phyloP scores from a whole-genome alignment of 2,113 vertebrate genomes.

The Orcinus orca region DNA sequence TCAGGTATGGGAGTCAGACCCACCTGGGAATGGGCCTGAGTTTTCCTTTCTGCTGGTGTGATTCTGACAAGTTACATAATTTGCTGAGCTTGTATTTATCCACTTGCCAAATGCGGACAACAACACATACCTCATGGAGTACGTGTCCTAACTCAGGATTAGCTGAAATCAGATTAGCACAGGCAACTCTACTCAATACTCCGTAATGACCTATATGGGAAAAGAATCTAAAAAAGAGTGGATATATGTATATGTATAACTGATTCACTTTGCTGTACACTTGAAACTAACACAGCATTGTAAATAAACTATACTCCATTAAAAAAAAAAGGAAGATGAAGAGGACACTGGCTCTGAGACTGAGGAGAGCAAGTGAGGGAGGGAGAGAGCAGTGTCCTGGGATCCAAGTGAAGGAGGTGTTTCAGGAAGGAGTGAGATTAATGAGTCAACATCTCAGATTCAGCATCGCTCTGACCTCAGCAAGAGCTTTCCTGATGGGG shows the following conservation, averaged over 20 bases:
- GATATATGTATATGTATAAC: no score
- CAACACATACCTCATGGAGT: background rate
- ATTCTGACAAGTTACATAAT: background rate
- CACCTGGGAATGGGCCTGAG: no score
- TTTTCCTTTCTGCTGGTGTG: background rate
- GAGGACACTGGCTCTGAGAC: background rate
- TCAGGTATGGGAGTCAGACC: background rate
- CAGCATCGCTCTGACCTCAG: background rate
- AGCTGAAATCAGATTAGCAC: background rate
- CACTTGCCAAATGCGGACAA: background rate
- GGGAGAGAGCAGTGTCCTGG: background rate
- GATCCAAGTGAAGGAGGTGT: background rate
- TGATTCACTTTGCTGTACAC: no score
- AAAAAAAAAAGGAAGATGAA: background rate
- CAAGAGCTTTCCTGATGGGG: background rate
- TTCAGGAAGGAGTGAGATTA: background rate
- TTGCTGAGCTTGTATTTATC: background rate
- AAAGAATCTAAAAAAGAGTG: no score
- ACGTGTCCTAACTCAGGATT: background rate
- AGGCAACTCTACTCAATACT: no score
- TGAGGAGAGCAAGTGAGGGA: background rate
- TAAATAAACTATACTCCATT: no score
- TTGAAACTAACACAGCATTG: no score
- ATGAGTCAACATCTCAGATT: background rate
- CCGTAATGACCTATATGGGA: no score